Evolutionary conservation across 2,888 invertebrate species (phyloP).

Genomic region (Drosophila antonietae): DNA sequence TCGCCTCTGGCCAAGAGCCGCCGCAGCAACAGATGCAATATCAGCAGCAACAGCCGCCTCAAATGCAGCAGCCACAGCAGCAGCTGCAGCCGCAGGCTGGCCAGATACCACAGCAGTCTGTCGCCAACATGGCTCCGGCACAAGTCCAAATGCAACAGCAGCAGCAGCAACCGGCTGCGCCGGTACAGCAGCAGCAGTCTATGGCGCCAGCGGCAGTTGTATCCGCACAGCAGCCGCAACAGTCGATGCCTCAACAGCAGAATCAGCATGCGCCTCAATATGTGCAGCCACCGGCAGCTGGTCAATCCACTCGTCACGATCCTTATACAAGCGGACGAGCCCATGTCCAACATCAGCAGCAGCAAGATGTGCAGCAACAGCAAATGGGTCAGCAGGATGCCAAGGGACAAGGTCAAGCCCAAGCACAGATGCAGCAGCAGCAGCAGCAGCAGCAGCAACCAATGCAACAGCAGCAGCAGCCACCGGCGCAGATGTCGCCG

Average conservation of each 20-base stretch:
- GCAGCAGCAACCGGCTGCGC: constrained; percentile 26
- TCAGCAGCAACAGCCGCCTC: constrained; percentile 40
- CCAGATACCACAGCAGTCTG: constrained; percentile 27
- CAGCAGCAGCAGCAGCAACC: constrained; percentile 16
- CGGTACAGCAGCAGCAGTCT: constrained; percentile 43
- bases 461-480: constrained; percentile 17
- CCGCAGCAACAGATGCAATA: constrained; percentile 16
- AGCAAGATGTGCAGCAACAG: constrained; percentile 21
- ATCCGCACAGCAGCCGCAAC: constrained; percentile 45
- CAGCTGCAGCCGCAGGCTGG: constrained; percentile 19
- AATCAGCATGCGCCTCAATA: constrained; percentile 27
- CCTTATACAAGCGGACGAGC: constrained; percentile 49
- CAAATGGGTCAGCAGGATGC: constrained; percentile 11
- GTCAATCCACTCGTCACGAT: constrained; percentile 63
- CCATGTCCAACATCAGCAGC: constrained; percentile 52
- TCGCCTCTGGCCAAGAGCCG: constrained; percentile 55
- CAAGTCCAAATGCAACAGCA: constrained; percentile 16
- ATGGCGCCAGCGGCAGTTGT: constrained; percentile 23
- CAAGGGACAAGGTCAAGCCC: constrained; percentile 18
- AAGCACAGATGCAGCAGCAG: constrained; percentile 27
- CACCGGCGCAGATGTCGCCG: constrained; percentile 36
- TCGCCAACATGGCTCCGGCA: constrained; percentile 7
- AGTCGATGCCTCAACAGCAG: constrained; percentile 28
- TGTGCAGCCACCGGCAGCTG: constrained; percentile 57
- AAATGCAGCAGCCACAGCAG: constrained; percentile 20